phyloP scores from a whole-genome alignment of 2,888 invertebrate species.

The Drosophila koepferae region DNA sequence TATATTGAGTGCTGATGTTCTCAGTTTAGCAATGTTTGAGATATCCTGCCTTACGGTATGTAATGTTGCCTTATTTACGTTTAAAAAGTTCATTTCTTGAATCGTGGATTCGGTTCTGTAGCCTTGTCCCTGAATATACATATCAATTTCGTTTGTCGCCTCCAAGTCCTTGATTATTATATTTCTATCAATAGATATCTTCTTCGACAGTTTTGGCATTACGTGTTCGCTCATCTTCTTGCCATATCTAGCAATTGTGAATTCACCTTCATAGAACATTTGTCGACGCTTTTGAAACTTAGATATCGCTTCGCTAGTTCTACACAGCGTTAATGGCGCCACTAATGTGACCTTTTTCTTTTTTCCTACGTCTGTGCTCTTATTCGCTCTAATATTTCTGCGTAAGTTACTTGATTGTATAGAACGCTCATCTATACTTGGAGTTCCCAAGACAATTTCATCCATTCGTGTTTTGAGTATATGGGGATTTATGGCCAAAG shows the following conservation, averaged over 20 bases:
- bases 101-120: fast-evolving
- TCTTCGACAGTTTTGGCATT: neutral
- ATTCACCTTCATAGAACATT: constrained; percentile 37
- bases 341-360: constrained; percentile 10
- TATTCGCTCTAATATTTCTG: too few relatives aligned
- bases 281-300: constrained; percentile 24
- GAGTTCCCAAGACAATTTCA: too few relatives aligned
- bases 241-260: constrained; percentile 44
- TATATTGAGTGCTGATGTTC: neutral
- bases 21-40: too few relatives aligned
- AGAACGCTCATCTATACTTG: too few relatives aligned
- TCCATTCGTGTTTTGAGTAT: neutral
- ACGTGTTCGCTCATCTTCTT: constrained; percentile 33
- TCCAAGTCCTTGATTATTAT: neutral
- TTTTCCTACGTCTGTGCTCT: too few relatives aligned
- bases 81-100: neutral
- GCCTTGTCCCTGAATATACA: constrained; percentile 1
- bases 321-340: neutral
- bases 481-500: constrained; percentile 8
- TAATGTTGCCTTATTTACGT: neutral
- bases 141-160: constrained; percentile 9
- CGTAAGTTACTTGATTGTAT: too few relatives aligned
- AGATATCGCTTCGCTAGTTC: fast-evolving
- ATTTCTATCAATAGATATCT: neutral
- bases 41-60: neutral